phyloP scores from a whole-genome alignment of 1,140 invertebrate genomes.

The Cotesia glomerata region DNA sequence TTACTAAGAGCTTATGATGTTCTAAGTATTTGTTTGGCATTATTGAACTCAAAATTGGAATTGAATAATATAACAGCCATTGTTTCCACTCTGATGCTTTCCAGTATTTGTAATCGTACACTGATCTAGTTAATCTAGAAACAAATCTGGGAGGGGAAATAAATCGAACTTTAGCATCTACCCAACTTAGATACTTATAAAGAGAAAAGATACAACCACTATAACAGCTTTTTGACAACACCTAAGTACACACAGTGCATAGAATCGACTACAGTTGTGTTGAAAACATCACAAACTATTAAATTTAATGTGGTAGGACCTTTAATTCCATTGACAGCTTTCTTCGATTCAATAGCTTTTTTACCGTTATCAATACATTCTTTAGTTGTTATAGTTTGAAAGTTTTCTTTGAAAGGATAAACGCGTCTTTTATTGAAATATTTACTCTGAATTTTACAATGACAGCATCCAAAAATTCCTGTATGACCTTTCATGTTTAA shows the following conservation, averaged over 20 bases:
- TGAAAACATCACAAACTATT: neutral
- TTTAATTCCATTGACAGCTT: constrained; percentile 2
- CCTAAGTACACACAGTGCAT: constrained; percentile 20
- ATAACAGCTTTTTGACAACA: constrained; percentile 3
- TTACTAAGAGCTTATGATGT: neutral
- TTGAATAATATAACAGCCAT: no score
- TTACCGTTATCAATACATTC: neutral
- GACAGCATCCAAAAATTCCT: neutral
- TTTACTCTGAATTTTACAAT: constrained; percentile 8
- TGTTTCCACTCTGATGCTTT: no score
- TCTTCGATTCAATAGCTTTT: neutral
- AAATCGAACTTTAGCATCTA: neutral
- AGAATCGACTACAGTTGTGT: neutral
- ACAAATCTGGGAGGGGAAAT: neutral
- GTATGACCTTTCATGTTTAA: neutral
- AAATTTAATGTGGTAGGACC: neutral
- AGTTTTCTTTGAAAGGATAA: neutral
- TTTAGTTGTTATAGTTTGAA: neutral
- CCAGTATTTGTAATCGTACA: neutral
- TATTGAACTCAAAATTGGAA: no score
- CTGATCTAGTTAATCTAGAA: neutral
- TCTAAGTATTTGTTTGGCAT: neutral
- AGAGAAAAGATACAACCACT: neutral
- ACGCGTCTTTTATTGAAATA: neutral
- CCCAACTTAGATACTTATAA: neutral